A percentile compares a stretch with the other conserved stretches of the same genome.
Conservation (phyloP, 1,140 invertebrate species). For the Kradibia gibbosae region DNA sequence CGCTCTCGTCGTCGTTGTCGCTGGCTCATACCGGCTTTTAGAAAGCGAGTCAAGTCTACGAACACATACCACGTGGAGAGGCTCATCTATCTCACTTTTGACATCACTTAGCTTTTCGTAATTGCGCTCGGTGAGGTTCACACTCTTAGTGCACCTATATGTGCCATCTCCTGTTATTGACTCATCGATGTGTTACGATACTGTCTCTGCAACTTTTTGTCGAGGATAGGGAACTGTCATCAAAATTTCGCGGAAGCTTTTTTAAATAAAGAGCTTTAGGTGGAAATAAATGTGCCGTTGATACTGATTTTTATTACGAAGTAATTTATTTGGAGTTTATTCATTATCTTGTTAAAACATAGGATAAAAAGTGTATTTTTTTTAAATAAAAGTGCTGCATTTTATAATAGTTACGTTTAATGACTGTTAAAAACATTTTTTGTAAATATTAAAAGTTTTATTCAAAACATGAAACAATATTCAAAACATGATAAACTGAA, state of each 20-base stretch:
- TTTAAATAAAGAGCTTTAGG: not conserved
- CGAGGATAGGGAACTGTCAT: not conserved
- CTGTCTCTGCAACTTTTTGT: not conserved
- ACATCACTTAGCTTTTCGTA: not conserved
- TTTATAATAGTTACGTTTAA: not conserved
- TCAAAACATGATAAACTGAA: not conserved
- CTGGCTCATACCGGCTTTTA: not conserved
- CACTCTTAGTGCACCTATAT: not conserved
- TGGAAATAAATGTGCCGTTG: not conserved
- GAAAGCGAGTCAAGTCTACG: constrained; percentile 10
- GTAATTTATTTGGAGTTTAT: not conserved
- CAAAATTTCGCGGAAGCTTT: not conserved
- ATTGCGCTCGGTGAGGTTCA: not conserved
- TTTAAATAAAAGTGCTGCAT: not conserved
- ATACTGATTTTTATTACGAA: not conserved
- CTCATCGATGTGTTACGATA: not conserved
- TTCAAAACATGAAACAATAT: not conserved
- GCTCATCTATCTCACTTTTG: not conserved
- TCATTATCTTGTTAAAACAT: not conserved
- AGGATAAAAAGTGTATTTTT: not conserved
- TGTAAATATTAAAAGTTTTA: not conserved
- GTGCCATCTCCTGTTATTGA: not conserved
- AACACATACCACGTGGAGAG: constrained; percentile 17
- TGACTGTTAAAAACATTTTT: not conserved
- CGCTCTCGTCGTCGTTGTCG: not conserved